phyloP scores from a whole-genome alignment of 23 tunicate genomes.

The Phallusia fumigata region DNA sequence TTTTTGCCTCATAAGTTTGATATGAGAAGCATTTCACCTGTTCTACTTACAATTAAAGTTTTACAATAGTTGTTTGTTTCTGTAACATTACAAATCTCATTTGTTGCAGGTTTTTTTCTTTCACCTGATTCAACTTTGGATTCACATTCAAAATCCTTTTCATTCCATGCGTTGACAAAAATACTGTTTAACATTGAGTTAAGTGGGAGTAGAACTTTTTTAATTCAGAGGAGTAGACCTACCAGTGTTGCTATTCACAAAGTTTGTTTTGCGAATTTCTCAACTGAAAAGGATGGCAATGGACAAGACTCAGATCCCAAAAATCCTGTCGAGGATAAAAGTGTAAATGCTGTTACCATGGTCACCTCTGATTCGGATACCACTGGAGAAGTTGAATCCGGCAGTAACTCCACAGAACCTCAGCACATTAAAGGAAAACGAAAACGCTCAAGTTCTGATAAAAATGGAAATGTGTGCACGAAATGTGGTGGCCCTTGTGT shows the following conservation, averaged over 20 bases:
- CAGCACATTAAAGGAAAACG: background rate
- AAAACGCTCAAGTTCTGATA: background rate
- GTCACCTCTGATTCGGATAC: background rate
- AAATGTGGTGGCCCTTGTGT: slow-evolving; percentile 54
- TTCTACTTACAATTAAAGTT: too few relatives aligned
- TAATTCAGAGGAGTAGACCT: background rate
- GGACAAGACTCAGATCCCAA: slow-evolving; percentile 29
- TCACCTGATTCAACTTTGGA: background rate
- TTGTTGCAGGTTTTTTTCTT: background rate
- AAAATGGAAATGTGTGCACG: slow-evolving; percentile 32
- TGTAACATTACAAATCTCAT: too few relatives aligned
- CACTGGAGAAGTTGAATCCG: background rate
- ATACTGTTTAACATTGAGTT: background rate
- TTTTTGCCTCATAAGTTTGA: too few relatives aligned
- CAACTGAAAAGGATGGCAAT: slow-evolving; percentile 7
- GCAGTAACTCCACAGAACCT: background rate
- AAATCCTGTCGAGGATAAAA: background rate
- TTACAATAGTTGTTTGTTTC: too few relatives aligned
- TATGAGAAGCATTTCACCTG: too few relatives aligned
- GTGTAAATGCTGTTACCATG: background rate
- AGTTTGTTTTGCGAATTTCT: background rate
- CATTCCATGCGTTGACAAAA: background rate
- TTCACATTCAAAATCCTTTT: background rate
- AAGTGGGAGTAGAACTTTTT: background rate
- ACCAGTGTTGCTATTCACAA: background rate